These are phyloP conservation scores for Automeris io DNA, from an alignment of 2,888 invertebrate species.

Conservation along the genomic window DNA sequence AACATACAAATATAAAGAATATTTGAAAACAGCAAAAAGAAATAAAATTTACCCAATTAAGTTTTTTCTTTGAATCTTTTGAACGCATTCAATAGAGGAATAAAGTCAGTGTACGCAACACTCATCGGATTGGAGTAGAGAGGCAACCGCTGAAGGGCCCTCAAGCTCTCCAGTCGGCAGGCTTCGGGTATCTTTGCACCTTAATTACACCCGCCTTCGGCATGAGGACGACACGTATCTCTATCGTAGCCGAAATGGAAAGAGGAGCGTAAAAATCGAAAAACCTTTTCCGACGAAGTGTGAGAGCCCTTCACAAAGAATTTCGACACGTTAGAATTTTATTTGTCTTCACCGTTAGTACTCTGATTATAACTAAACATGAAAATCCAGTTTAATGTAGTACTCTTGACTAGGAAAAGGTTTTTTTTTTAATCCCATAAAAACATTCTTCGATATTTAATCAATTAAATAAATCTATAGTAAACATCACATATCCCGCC, in stretches of 20 bases:
- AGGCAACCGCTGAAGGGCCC: conserved; percentile 59
- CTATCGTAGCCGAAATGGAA: conserved; percentile 48
- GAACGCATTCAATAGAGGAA: conserved; percentile 51
- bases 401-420: too few species aligned
- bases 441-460: too few species aligned
- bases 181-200: conserved; percentile 74
- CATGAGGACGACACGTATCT: conserved; percentile 64
- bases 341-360: conserved; percentile 25
- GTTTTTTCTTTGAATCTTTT: conserved; percentile 61
- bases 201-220: conserved; percentile 66
- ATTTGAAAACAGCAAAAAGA: not conserved
- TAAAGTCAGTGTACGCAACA: conserved; percentile 60
- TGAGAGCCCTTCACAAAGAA: conserved; percentile 37
- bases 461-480: too few species aligned
- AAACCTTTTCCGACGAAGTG: conserved; percentile 37
- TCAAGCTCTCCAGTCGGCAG: conserved; percentile 55
- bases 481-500: too few species aligned
- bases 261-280: conserved; percentile 40
- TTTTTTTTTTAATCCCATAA: too few species aligned
- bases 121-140: conserved; percentile 63
- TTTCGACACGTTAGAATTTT: conserved; percentile 41
- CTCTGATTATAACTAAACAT: conserved; percentile 3
- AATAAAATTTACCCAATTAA: conserved; percentile 46
- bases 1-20: not conserved
- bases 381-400: too few species aligned